Percentiles rank a stretch among this genome's conserved stretches.
These are phyloP conservation scores for Kryphioiulus occultus DNA, from an alignment of 2,888 invertebrate genomes.

Conservation along the genomic window DNA sequence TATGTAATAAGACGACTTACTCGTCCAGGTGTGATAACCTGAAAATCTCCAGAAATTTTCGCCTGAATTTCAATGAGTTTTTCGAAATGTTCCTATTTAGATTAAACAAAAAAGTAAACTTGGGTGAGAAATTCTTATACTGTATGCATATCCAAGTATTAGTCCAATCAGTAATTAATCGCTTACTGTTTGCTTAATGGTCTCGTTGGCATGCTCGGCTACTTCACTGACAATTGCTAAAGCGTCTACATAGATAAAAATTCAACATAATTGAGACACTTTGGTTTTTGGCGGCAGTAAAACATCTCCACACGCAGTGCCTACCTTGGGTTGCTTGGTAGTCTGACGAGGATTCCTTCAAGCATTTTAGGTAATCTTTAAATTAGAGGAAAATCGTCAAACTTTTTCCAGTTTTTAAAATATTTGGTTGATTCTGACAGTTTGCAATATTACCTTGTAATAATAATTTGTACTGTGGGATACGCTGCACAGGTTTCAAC, in stretches of 20 bases:
- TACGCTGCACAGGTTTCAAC: constrained; percentile 73
- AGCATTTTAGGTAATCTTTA: constrained; percentile 68
- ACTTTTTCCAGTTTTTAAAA: neutral
- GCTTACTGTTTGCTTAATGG: constrained; percentile 67
- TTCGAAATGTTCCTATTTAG: constrained; percentile 66
- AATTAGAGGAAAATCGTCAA: neutral
- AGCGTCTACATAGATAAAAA: constrained; percentile 61
- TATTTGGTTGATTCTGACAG: neutral
- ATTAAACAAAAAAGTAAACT: constrained; percentile 47
- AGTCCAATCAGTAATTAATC: constrained; percentile 27
- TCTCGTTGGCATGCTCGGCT: constrained; percentile 69
- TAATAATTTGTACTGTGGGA: constrained; percentile 72
- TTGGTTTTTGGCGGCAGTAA: no score
- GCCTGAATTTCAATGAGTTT: constrained; percentile 67
- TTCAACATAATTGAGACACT: neutral
- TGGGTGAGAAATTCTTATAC: no score
- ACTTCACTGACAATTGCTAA: constrained; percentile 68
- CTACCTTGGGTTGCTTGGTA: constrained; percentile 67
- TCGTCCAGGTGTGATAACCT: constrained; percentile 68
- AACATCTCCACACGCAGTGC: constrained; percentile 22
- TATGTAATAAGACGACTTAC: constrained; percentile 57
- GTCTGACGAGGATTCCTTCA: constrained; percentile 66
- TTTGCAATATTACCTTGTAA: constrained; percentile 62
- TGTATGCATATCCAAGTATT: no score
- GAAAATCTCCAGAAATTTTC: constrained; percentile 62